These are phyloP conservation scores for Oreochromis aureus DNA, from an alignment of 2,113 vertebrate species.

Conservation along the genomic window DNA sequence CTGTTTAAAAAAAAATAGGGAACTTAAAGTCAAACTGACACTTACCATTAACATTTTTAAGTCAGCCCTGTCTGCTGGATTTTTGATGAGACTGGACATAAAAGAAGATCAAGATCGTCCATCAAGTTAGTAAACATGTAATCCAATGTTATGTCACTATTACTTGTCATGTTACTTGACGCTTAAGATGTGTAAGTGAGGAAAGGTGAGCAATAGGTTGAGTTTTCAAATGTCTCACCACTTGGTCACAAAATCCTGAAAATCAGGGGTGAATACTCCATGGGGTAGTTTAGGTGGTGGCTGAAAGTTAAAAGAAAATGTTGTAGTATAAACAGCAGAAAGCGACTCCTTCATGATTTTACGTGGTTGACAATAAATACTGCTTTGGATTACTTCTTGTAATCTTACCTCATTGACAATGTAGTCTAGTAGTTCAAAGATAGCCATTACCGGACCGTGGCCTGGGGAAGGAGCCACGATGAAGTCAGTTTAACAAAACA, in stretches of 20 bases:
- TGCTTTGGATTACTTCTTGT: background rate
- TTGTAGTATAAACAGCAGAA: background rate
- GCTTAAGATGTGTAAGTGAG: background rate
- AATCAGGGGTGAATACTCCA: slow-evolving; percentile 84
- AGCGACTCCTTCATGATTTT: background rate
- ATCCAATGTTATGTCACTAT: background rate
- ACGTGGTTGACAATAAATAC: background rate
- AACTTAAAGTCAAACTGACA: background rate
- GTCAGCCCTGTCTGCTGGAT: slow-evolving; percentile 92
- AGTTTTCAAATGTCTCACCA: slow-evolving; percentile 66
- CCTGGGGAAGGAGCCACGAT: background rate
- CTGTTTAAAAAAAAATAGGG: background rate
- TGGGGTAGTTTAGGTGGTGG: slow-evolving; percentile 92
- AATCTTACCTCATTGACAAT: slow-evolving; percentile 93
- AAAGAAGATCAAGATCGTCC: background rate
- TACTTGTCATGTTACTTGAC: background rate
- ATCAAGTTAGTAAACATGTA: background rate
- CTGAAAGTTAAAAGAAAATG: slow-evolving; percentile 56
- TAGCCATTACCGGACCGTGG: slow-evolving; percentile 92
- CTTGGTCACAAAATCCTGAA: slow-evolving; percentile 95
- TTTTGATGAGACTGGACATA: slow-evolving; percentile 88
- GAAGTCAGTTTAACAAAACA: background rate
- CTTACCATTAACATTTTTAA: slow-evolving; percentile 95
- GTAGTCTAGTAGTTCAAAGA: slow-evolving; percentile 97
- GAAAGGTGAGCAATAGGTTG: background rate